Evolutionary conservation across 2,113 vertebrate species (phyloP), one percentile per base, ranked within the genome.

Genomic region (Arothron firmamentum): DNA sequence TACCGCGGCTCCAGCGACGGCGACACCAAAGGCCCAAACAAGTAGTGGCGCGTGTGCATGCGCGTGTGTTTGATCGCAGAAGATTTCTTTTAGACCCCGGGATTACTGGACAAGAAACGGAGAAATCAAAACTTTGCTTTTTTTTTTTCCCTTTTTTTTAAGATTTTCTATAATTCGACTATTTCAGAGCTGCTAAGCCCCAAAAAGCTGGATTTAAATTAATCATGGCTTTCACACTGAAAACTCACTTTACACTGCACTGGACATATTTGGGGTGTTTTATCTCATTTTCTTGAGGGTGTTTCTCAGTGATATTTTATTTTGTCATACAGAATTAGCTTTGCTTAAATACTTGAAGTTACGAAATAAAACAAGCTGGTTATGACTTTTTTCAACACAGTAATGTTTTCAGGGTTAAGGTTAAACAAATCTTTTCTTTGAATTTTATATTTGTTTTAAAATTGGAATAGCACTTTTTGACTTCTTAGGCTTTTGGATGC

Each of bases 21-120:
- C 65, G 70, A 83, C 9, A 0, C 72, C 59, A 87, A 85, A 60
- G 84, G 84, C 48, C 59, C 67, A 14, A 80, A 81, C 48, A 88
- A 91, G 72, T 90, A 88, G 74, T 67, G 34, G 5, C 14, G 62
- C 62, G 48, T 70, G 38, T 60, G 65, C 57, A 8, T 47, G 47
- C 31, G 52, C 9, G 23, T 31, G 52, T 53, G 59, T 50, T 56
- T 25, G 21, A 34, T 42, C 48, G 50, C 38, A 41, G 55, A 67
- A 34, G 65, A 57, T 59, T 20, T 67, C 56, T 72, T 71, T 43
- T 9, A 48, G 45, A 62, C n/a, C n/a, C 60, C 68, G 61, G 49
- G 11, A 63, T 54, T 68, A 61, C 19, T 49, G 69, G 21, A 72
- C 38, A 1, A 9, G 46, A 68, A 51, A 65, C 46, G 50, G 41